A percentile compares a stretch with the other conserved stretches of the same genome.
Evolutionary conservation across 2,888 invertebrate genomes (phyloP).

Genomic region (Rhagium mordax): DNA sequence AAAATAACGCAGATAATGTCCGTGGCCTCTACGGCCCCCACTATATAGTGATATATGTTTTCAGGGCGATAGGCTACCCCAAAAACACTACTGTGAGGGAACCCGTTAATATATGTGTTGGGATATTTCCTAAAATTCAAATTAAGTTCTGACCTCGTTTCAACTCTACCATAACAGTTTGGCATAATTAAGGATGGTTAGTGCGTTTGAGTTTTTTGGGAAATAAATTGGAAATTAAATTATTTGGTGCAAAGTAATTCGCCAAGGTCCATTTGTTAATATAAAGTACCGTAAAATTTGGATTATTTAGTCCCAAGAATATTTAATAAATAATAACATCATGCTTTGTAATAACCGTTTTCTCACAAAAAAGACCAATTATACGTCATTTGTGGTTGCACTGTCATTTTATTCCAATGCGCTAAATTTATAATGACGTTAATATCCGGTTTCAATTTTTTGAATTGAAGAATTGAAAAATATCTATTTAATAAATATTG

Average conservation of each 20-base stretch:
- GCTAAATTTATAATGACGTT: too few relatives aligned
- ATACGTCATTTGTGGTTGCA: not conserved
- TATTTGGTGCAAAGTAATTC: not conserved
- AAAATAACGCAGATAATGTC: constrained; percentile 50
- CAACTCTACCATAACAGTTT: not conserved
- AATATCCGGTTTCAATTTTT: too few relatives aligned
- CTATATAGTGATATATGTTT: constrained; percentile 25
- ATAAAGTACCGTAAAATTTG: not conserved
- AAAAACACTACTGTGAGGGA: not conserved
- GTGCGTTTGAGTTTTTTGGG: not conserved
- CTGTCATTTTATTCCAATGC: too few relatives aligned
- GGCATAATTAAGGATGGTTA: not conserved
- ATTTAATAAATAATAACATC: not conserved
- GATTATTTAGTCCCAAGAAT: not conserved
- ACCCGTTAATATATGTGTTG: not conserved
- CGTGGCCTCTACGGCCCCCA: constrained; percentile 25
- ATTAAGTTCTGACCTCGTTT: not conserved
- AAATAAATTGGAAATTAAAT: not conserved
- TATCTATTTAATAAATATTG: too few relatives aligned
- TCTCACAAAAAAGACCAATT: not conserved
- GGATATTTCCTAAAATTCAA: constrained; percentile 4
- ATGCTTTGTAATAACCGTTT: not conserved
- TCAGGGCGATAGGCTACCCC: constrained; percentile 23
- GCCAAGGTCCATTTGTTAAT: not conserved
- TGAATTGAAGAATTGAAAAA: too few relatives aligned